Base-by-base conservation (phyloP, 2,888 invertebrate genomes). In the Alloplasta piceator region DNA sequence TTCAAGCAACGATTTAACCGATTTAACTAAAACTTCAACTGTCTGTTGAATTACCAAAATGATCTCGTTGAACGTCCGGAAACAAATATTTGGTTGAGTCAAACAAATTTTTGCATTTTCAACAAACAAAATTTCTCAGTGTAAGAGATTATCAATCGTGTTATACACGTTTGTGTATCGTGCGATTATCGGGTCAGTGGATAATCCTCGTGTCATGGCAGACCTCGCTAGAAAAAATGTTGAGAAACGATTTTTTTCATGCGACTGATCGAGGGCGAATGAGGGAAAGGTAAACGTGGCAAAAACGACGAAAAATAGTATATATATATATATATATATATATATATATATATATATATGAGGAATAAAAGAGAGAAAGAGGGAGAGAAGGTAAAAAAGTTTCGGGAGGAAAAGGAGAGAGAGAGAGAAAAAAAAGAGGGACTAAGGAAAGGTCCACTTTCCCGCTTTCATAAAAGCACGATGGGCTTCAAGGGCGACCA, bases 401-500 rank as follows among this genome's bases (percentile, higher is more conserved):
- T 38, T 50, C 60, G 50, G 38, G 43, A 12, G 67, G 55, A 10
- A 46, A 26, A 26, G 39, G 56, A 41, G 56, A 14, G 58, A 58
- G 41, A 60, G 55, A 63, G 56, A 84, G n/a, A n/a, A n/a, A 76
- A 84, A 79, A 70, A 77, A 80, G 76, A 79, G 85, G 61, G 85
- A 79, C 83, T 64, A 78, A 83, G 84, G 81, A 82, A 85, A 84
- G 82, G 84, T 85, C 85, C 83, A 86, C 84, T 86, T 86, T 86
- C 76, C 26, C 26, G 84, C 78, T 87, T 73, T 86, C 85, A 26
- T 26, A 85, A 86, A 85, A 86, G 83, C 86, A 87, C 66, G 66
- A 5, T 88, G 90, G 26, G 60, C 70, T 89, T 90, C 91, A 91
- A 91, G 91, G 90, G 84, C 91, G 89, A 89, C 92, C 91, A 91